Percentiles rank a stretch among this genome's conserved stretches.
These are phyloP conservation scores for Erannis defoliaria DNA, from an alignment of 2,888 invertebrate species.

Conservation along the genomic window DNA sequence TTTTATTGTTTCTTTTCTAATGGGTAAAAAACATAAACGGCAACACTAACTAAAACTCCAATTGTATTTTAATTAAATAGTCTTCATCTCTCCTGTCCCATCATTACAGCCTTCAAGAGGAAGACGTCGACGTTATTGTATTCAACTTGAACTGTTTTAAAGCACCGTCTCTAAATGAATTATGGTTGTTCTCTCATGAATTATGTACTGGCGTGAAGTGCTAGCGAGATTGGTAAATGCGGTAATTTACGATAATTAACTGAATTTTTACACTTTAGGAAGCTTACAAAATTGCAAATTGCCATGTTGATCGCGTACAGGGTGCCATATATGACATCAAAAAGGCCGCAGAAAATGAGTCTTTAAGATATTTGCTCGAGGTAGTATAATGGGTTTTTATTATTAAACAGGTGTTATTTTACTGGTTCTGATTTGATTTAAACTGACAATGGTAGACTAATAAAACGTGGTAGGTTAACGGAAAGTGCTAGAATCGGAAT, in stretches of 20 bases:
- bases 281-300: constrained; percentile 33
- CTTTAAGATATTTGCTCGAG: neutral
- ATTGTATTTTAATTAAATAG: constrained; percentile 59
- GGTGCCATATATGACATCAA: constrained; percentile 24
- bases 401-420: neutral
- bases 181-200: constrained; percentile 29
- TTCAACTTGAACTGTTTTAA: constrained; percentile 39
- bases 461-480: no score
- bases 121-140: constrained; percentile 37
- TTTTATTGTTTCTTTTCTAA: neutral
- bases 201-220: constrained; percentile 22
- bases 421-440: no score
- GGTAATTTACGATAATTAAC: constrained; percentile 32
- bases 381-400: neutral
- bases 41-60: constrained; percentile 36
- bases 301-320: constrained; percentile 36
- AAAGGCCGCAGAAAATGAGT: constrained; percentile 11
- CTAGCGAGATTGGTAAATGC: constrained; percentile 23
- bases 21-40: constrained; percentile 26
- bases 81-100: constrained; percentile 12
- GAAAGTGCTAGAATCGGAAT: no score
- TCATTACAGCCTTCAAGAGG: constrained; percentile 24
- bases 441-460: no score
- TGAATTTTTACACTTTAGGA: constrained; percentile 27
- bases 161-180: constrained; percentile 27